phyloP scores from a whole-genome alignment of 2,113 vertebrate genomes.

The Lophura nycthemera region DNA sequence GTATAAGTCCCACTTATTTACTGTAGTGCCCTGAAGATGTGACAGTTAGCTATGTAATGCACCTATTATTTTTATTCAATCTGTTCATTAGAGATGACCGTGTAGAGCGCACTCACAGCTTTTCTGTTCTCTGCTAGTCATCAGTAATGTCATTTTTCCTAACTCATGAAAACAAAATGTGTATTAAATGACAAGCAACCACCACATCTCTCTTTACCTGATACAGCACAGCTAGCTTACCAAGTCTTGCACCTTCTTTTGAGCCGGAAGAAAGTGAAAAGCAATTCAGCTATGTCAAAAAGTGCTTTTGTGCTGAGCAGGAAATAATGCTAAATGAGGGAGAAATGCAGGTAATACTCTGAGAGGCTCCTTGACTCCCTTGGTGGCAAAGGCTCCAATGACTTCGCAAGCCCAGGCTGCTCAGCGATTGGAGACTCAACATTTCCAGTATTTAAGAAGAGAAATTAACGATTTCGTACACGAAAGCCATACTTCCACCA shows the following conservation, averaged over 20 bases:
- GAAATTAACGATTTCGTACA: background rate
- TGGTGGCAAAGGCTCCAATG: background rate
- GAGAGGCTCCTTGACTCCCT: background rate
- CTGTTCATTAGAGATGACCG: conserved; percentile 63
- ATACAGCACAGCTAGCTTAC: background rate
- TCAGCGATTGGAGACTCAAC: rapidly evolving
- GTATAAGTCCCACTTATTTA: conserved; percentile 71
- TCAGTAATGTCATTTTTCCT: conserved; percentile 49
- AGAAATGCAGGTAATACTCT: background rate
- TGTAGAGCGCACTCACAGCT: conserved; percentile 25
- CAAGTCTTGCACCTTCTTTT: background rate
- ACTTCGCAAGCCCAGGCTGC: background rate
- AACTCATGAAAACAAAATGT: conserved; percentile 52
- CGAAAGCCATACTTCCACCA: background rate
- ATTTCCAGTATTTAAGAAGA: background rate
- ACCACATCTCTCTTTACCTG: background rate
- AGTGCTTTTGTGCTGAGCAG: background rate
- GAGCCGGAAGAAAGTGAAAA: background rate
- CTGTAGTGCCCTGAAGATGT: conserved; percentile 60
- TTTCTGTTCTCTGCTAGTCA: conserved; percentile 37
- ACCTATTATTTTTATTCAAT: conserved; percentile 74
- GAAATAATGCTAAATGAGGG: background rate
- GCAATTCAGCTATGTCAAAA: background rate
- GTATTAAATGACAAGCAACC: conserved; percentile 46
- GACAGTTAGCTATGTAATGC: conserved; percentile 61